phyloP scores from a whole-genome alignment of 2,797 vertebrate species.

The Vipera latastei region DNA sequence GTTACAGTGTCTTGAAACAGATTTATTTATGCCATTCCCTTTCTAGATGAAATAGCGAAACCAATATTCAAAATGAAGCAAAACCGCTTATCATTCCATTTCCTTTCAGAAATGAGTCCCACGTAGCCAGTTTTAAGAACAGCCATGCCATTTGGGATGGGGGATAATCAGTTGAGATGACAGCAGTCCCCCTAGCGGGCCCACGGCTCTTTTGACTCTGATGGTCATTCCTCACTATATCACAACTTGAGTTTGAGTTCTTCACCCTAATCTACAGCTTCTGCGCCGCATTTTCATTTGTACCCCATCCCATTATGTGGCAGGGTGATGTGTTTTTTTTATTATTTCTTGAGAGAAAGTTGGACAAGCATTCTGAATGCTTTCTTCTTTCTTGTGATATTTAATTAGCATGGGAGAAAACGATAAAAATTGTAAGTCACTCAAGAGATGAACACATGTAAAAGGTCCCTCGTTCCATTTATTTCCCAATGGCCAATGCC shows the following conservation, averaged over 20 bases:
- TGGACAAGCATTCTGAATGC: not conserved
- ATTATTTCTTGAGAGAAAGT: slow-evolving; percentile 1
- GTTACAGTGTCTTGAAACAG: not conserved
- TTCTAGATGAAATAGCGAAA: not conserved
- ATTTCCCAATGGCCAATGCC: not conserved
- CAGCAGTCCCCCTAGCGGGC: not conserved
- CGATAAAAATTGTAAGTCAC: not conserved
- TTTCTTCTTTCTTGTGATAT: not conserved
- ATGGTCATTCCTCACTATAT: not conserved
- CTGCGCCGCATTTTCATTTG: not conserved
- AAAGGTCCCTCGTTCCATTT: slow-evolving; percentile 4
- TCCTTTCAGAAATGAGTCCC: not conserved
- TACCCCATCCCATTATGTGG: not conserved
- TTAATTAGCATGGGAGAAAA: slow-evolving; percentile 14
- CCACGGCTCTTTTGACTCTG: not conserved
- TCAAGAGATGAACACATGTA: not conserved
- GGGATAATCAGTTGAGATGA: not conserved
- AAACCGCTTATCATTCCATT: not conserved
- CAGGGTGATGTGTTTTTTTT: not conserved
- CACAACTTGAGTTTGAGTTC: not conserved
- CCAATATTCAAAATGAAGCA: not conserved
- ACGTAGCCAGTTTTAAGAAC: not conserved
- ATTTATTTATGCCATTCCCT: not conserved
- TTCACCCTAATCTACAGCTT: not conserved
- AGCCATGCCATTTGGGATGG: not conserved